Evolutionary conservation across 2,797 vertebrate species (phyloP).

Genomic region (Eospalax fontanierii): DNA sequence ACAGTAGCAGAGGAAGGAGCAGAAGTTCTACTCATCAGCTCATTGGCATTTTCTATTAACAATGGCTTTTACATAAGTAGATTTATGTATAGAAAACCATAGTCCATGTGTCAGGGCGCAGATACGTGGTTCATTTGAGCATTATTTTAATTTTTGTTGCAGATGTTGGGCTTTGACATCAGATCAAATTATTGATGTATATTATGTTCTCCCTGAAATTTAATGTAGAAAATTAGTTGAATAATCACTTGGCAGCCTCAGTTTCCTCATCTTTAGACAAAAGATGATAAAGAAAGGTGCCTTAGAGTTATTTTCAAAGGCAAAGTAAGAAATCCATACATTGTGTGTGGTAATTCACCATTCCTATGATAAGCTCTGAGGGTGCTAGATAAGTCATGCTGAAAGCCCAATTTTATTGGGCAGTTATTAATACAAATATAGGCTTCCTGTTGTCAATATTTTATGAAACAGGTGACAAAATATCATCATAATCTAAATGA

Average conservation of each 20-base stretch:
- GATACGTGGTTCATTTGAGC: conserved; percentile 26
- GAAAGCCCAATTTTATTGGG: background rate
- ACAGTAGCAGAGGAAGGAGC: background rate
- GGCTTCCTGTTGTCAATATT: background rate
- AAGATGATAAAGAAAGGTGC: background rate
- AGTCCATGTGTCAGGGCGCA: background rate
- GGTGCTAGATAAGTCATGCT: background rate
- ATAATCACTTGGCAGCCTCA: background rate
- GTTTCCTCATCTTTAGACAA: conserved; percentile 34
- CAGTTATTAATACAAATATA: conserved; percentile 35
- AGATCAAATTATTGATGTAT: background rate
- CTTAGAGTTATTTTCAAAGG: background rate
- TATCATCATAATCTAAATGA: background rate
- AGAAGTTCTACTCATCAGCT: background rate
- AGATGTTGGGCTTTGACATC: background rate
- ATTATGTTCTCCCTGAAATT: background rate
- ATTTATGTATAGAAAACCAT: background rate
- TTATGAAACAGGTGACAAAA: conserved; percentile 6
- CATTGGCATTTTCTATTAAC: background rate
- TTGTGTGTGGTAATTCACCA: conserved; percentile 9
- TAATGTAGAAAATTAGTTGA: background rate
- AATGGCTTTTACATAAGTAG: background rate
- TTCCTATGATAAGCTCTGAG: background rate
- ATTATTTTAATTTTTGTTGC: background rate
- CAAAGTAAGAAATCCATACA: conserved; percentile 29